Conservation (phyloP, 2,113 vertebrate genomes). For the Nesogale talazaci region DNA sequence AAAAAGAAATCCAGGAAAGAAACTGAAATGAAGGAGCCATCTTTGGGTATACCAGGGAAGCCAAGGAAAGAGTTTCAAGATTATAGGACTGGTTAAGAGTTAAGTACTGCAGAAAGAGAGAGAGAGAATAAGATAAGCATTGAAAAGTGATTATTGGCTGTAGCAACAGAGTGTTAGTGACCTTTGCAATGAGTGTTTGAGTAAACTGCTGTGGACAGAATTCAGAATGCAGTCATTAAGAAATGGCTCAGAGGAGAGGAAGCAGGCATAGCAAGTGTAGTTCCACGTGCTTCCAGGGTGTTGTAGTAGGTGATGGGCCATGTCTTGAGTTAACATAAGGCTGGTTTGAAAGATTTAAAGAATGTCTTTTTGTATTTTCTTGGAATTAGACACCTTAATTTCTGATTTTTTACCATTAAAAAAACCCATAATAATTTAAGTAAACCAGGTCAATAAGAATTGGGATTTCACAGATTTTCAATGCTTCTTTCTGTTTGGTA, state of each 20-base stretch:
- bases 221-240: slow-evolving; percentile 29
- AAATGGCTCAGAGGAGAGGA: background rate
- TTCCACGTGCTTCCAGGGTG: background rate
- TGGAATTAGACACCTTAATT: slow-evolving; percentile 53
- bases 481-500: slow-evolving; percentile 52
- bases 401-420: slow-evolving; percentile 53
- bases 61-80: slow-evolving; percentile 34
- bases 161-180: slow-evolving; percentile 38
- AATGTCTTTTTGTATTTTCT: slow-evolving; percentile 55
- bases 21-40: slow-evolving; percentile 1
- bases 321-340: slow-evolving; percentile 26
- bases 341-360: background rate
- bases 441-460: slow-evolving; percentile 22
- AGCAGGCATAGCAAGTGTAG: background rate
- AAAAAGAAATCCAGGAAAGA: slow-evolving; percentile 16
- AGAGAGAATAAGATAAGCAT: background rate
- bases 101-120: background rate
- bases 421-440: slow-evolving; percentile 34
- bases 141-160: slow-evolving; percentile 33
- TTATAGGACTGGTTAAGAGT: background rate
- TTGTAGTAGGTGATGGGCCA: background rate
- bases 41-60: background rate
- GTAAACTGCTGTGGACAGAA: slow-evolving; percentile 28
- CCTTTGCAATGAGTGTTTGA: slow-evolving; percentile 36
- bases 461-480: slow-evolving; percentile 51